Conservation (phyloP, 2,113 vertebrate genomes). For the Nibea coibor region DNA sequence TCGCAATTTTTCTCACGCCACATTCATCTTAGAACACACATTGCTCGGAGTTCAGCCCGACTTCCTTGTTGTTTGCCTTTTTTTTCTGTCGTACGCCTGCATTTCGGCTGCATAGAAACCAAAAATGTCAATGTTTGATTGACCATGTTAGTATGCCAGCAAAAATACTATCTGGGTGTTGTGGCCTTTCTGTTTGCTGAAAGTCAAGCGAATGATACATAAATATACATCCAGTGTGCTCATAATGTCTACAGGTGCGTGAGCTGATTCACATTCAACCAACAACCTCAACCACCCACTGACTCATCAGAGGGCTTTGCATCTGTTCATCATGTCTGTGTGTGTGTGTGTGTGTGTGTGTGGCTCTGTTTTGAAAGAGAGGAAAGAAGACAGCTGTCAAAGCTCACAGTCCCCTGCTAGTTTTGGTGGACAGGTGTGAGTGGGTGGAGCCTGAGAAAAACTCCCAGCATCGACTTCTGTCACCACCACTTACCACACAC, state of each 20-base stretch:
- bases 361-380: slow-evolving; percentile 36
- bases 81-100: background rate
- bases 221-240: background rate
- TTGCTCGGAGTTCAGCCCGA: background rate
- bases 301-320: slow-evolving; percentile 45
- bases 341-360: slow-evolving; percentile 20
- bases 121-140: background rate
- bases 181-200: background rate
- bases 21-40: background rate
- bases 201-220: slow-evolving; percentile 12
- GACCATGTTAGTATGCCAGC: background rate
- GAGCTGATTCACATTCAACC: slow-evolving; percentile 25
- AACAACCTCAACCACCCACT: slow-evolving; percentile 47
- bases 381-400: slow-evolving; percentile 75
- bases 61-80: background rate
- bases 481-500: slow-evolving; percentile 13
- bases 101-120: background rate
- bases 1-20: background rate
- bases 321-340: slow-evolving; percentile 51
- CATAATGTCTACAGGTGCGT: slow-evolving; percentile 18
- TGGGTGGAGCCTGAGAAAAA: slow-evolving; percentile 35
- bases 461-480: slow-evolving; percentile 34
- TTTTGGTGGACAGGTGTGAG: slow-evolving; percentile 70
- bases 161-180: background rate
- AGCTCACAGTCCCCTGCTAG: slow-evolving; percentile 75